A percentile compares a stretch with the other conserved stretches of the same genome.
phyloP scores from a whole-genome alignment of 2,888 invertebrate genomes.

The Ichneumoninae sp. region DNA sequence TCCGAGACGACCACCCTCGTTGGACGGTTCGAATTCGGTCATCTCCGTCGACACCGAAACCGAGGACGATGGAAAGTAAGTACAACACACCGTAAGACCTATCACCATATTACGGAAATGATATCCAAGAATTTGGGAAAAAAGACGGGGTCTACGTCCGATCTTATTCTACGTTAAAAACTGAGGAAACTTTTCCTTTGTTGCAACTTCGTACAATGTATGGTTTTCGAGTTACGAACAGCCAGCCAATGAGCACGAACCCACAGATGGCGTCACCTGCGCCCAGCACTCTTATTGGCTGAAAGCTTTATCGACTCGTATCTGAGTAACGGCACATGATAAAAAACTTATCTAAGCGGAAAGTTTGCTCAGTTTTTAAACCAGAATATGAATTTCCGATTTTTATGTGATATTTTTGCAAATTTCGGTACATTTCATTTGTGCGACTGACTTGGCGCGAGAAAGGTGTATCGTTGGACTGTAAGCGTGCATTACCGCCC shows the following conservation, averaged over 20 bases:
- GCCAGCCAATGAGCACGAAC: background rate
- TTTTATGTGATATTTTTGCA: background rate
- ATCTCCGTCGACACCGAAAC: slow-evolving; percentile 74
- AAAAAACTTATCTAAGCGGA: background rate
- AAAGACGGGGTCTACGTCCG: background rate
- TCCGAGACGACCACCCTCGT: slow-evolving; percentile 80
- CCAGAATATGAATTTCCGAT: background rate
- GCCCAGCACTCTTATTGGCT: background rate
- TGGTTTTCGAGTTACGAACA: background rate
- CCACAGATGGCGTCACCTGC: background rate
- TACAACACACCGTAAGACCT: slow-evolving; percentile 11
- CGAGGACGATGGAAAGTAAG: slow-evolving; percentile 79
- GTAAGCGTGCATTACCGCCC: background rate
- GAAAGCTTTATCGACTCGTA: background rate
- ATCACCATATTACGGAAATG: background rate
- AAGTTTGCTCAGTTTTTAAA: slow-evolving; percentile 1
- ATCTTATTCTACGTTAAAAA: background rate
- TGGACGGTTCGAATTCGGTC: slow-evolving; percentile 75
- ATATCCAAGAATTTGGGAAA: background rate
- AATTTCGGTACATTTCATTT: background rate
- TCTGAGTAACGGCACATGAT: background rate
- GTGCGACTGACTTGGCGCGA: background rate
- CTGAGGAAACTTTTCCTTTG: background rate
- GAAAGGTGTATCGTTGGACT: background rate
- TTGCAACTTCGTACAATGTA: background rate